phyloP scores from a whole-genome alignment of 1,140 invertebrate species.

The Micrasema minimum region DNA sequence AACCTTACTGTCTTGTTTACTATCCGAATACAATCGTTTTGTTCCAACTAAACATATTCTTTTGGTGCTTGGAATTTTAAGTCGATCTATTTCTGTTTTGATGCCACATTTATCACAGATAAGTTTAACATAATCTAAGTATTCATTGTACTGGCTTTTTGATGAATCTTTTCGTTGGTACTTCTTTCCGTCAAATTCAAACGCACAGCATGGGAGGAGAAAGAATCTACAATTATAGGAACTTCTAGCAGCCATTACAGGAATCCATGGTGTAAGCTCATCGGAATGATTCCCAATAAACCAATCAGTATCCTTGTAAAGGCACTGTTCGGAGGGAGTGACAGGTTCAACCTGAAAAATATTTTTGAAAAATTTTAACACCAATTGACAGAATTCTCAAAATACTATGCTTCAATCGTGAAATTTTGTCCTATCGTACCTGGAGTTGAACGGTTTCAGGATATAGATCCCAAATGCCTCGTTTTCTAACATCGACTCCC shows the following conservation, averaged over 20 bases:
- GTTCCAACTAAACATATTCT: slow-evolving; percentile 83
- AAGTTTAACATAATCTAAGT: slow-evolving; percentile 80
- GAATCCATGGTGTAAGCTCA: slow-evolving; percentile 98
- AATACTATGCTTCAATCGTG: neutral
- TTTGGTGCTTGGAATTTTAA: slow-evolving; percentile 97
- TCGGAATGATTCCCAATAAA: slow-evolving; percentile 99
- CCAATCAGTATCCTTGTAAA: slow-evolving; percentile 89
- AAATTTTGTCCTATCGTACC: slow-evolving; percentile 54
- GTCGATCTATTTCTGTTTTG: slow-evolving; percentile 77
- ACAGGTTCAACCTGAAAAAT: slow-evolving; percentile 70
- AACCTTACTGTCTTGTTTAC: slow-evolving; percentile 59
- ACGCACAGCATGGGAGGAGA: slow-evolving; percentile 93
- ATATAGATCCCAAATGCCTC: slow-evolving; percentile 92
- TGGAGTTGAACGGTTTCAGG: slow-evolving; percentile 65
- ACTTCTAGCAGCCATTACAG: slow-evolving; percentile 85
- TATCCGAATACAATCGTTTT: slow-evolving; percentile 64
- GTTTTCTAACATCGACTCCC: slow-evolving; percentile 89
- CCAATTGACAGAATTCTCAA: neutral
- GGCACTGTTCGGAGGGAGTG: slow-evolving; percentile 73
- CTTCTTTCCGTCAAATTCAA: slow-evolving; percentile 89
- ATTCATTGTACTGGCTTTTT: slow-evolving; percentile 84
- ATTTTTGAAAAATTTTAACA: too few species aligned
- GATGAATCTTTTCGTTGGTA: slow-evolving; percentile 75
- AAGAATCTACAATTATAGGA: slow-evolving; percentile 82
- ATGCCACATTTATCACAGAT: slow-evolving; percentile 84